Evolutionary conservation across 30 jellyfish, hydroid and myxozoan species (phyloP).

Genomic region (Pelagia noctiluca): DNA sequence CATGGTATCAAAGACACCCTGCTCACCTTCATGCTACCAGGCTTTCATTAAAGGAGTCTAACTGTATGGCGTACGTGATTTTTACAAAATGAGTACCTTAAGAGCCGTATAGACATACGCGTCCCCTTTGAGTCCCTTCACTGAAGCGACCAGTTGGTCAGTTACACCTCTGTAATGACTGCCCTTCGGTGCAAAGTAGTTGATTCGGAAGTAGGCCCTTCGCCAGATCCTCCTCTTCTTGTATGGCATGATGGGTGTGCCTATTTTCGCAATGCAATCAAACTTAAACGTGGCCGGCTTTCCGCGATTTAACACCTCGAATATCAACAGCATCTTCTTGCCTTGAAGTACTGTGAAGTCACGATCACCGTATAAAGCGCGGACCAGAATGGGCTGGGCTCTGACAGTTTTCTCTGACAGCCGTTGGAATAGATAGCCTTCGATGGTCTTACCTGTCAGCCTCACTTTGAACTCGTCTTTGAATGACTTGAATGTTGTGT

Average conservation of each 20-base stretch:
- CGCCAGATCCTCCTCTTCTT: slow-evolving; percentile 67
- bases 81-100: slow-evolving; percentile 72
- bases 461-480: slow-evolving; percentile 67
- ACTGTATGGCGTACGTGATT: too few species aligned
- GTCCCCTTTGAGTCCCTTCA: slow-evolving; percentile 51
- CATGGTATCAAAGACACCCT: too few species aligned
- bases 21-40: too few species aligned
- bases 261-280: slow-evolving; percentile 56
- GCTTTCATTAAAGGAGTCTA: too few species aligned
- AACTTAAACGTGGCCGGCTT: slow-evolving; percentile 65
- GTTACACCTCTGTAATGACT: slow-evolving; percentile 43
- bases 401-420: slow-evolving; percentile 63
- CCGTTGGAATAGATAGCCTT: slow-evolving; percentile 73
- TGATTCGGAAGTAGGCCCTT: slow-evolving; percentile 65
- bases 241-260: slow-evolving; percentile 54
- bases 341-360: slow-evolving; percentile 69
- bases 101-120: slow-evolving; percentile 59
- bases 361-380: slow-evolving; percentile 71
- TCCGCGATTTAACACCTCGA: slow-evolving; percentile 76
- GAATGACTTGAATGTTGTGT: slow-evolving; percentile 63
- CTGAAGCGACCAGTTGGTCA: slow-evolving; percentile 69
- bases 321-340: slow-evolving; percentile 60
- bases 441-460: slow-evolving; percentile 56
- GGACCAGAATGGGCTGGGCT: slow-evolving; percentile 63
- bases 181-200: slow-evolving; percentile 72